Conservation (phyloP, 2,888 invertebrate species). For the Chymomyza fuscimana region DNA sequence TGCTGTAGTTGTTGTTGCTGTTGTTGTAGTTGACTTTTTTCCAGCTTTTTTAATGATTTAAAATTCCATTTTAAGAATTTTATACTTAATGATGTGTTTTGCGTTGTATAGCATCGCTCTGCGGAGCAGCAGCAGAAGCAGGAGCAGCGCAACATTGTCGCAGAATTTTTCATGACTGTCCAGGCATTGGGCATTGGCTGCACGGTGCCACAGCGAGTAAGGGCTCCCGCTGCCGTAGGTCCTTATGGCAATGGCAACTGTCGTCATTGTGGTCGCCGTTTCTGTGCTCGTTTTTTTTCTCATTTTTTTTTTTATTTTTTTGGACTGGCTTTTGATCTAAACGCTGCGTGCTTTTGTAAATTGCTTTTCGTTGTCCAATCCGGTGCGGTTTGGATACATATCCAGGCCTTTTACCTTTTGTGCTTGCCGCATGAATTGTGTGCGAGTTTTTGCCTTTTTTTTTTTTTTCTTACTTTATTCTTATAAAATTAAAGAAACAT, state of each 20-base stretch:
- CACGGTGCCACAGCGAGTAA: background rate
- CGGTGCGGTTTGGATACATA: background rate
- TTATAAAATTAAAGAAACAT: slow-evolving; percentile 28
- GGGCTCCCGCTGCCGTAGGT: slow-evolving; percentile 10
- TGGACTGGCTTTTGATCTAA: slow-evolving; percentile 68
- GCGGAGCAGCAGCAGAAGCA: slow-evolving; percentile 4
- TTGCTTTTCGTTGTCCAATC: slow-evolving; percentile 68
- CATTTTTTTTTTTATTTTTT: slow-evolving; percentile 6
- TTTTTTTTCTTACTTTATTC: slow-evolving; percentile 25
- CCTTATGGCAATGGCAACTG: slow-evolving; percentile 51
- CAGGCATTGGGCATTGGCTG: background rate
- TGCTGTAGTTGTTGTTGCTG: slow-evolving; percentile 40
- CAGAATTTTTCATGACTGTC: background rate
- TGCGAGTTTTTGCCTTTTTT: slow-evolving; percentile 64
- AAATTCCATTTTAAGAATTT: slow-evolving; percentile 81
- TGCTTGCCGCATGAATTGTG: slow-evolving; percentile 76
- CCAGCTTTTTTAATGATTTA: slow-evolving; percentile 74
- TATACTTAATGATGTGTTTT: slow-evolving; percentile 81
- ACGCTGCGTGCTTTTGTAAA: slow-evolving; percentile 73
- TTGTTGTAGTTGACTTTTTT: slow-evolving; percentile 50
- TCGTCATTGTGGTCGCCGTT: slow-evolving; percentile 31
- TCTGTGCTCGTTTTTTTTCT: slow-evolving; percentile 36
- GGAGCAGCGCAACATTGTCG: slow-evolving; percentile 17
- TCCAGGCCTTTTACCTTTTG: slow-evolving; percentile 55
- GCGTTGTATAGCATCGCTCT: slow-evolving; percentile 73